Evolutionary conservation across 2,113 vertebrate genomes (phyloP), one percentile per base, ranked within the genome.

Genomic region (Tragelaphus imberbis): DNA sequence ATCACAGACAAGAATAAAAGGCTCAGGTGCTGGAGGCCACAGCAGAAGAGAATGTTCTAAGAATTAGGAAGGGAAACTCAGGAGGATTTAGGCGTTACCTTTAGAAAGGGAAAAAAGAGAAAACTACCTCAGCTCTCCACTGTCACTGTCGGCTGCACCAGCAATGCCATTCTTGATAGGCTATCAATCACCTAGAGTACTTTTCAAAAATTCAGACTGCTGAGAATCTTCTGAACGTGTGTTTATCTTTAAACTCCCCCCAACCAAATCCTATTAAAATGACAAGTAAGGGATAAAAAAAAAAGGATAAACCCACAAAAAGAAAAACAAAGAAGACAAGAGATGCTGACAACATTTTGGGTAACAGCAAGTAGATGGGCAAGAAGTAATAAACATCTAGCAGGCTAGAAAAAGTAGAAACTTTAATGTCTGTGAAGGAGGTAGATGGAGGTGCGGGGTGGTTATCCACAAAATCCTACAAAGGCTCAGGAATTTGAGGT

Each of bases 271-370:
- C 33, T 47, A 93, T 7, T 91, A 91, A 81, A 86, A 91, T 33
- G n/a, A 92, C 28, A 63, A 90, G 51, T 51, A 56, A 90, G 23
- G 82, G 84, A 88, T 77, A 12, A 2, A 55, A 77, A 68, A 95
- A 81, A 77, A 59, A 1, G 40, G 4, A 97, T 85, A 92, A 81
- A 44, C n/a, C n/a, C 23, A 97, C 49, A 77, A 75, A 92, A 93
- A 77, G 36, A 77, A 16, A 13, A 17, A 63, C 49, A 93, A 49
- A 63, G 63, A 59, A 71, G 28, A 49, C 7, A 40, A 16, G 88
- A 86, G 23, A 86, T 53, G 51, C 44, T 63, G 23, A 65, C 40
- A 77, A 65, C n/a, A 80, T 21, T 90, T 30, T 91, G n/a, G 68
- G 89, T 91, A 90, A 36, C 19, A 82, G 63, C 71, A 79, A 61